Base-by-base conservation (phyloP, 2,113 vertebrate species). In the Spilogale gracilis region DNA sequence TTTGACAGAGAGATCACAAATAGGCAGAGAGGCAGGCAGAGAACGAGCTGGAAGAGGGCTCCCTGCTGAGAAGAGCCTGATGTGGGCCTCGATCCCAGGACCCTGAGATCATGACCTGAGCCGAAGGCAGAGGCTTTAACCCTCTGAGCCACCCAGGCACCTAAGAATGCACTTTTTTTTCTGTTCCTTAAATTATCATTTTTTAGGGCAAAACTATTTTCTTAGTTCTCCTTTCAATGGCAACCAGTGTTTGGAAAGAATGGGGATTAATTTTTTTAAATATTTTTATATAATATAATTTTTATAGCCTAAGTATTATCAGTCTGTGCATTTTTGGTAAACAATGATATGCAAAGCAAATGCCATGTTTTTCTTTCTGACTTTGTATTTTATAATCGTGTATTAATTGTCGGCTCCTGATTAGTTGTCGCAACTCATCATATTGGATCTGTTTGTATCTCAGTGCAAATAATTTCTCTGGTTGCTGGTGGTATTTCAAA, bases 231-330 rank as follows among this genome's bases (percentile, higher is more conserved):
- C 54, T 88, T 86, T 95, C 78, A 1, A 74, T 60, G 20, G 60
- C 20, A 80, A 93, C 38, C n/a, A 84, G 45, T 61, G 56, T 93
- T 94, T 85, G 27, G 61, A 50, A 91, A 84, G 43, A 14, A 23
- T 92, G 48, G 32, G 60, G 83, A 69, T 58, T 63, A 69, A 38
- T 38, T 38, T 38, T 38, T 38, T 38, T 38, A 2, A 38, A 38
- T 38, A 38, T 38, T 38, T 38, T 38, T 38, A 38, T 38, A 38
- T 38, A 38, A 74, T 74, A 43, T 50, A 79, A 89, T 48, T 89
- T 86, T 94, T 90, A 83, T 50, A 58, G 79, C 45, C 27, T 48
- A 87, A 97, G n/a, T 71, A 54, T 84, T 92, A 82, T 30, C 20
- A 71, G 10, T 88, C 27, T 83, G 38, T 85, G 12, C 1, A 17